Evolutionary conservation across 1,140 invertebrate genomes (phyloP), one percentile per base, ranked within the genome.

Genomic region (Meloidogyne chitwoodi): DNA sequence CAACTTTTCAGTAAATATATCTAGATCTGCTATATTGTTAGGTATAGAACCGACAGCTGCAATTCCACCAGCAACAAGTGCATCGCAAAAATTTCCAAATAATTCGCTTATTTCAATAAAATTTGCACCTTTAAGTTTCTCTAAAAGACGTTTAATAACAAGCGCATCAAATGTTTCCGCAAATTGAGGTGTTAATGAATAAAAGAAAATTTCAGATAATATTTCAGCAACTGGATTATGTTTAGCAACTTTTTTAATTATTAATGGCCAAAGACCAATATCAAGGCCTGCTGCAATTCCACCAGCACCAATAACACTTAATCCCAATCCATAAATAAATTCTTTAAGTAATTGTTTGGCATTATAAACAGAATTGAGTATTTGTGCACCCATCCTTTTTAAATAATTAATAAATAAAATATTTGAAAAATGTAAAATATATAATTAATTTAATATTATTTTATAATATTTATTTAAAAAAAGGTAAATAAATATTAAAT

Each of bases 81-180:
- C 71, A 31, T 24, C 71, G 19, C 12, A 73, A 14, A 12, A 61
- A 34, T 64, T n/a, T n/a, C n/a, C n/a, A n/a, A n/a, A n/a, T n/a
- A n/a, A n/a, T n/a, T n/a, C n/a, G n/a, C n/a, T n/a, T n/a, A n/a
- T n/a, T n/a, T n/a, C n/a, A n/a, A n/a, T n/a, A n/a, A n/a, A n/a
- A n/a, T n/a, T n/a, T n/a, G n/a, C n/a, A n/a, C n/a, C n/a, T n/a
- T n/a, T n/a, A n/a, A n/a, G n/a, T n/a, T n/a, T n/a, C n/a, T n/a
- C n/a, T n/a, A n/a, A n/a, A n/a, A n/a, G n/a, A n/a, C 71, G 41
- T 64, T 73, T 73, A 38, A 73, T 73, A 22, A 73, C 22, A 61
- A 73, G 29, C 22, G 71, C 63, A 34, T 73, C 71, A 22, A 73
- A 73, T 31, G 71, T 73, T 38, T 73, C 71, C 0, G 71, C 71